A percentile compares a stretch with the other conserved stretches of the same genome.
These are phyloP conservation scores for Chelonus formosanus DNA, from an alignment of 2,888 invertebrate species.

Conservation along the genomic window DNA sequence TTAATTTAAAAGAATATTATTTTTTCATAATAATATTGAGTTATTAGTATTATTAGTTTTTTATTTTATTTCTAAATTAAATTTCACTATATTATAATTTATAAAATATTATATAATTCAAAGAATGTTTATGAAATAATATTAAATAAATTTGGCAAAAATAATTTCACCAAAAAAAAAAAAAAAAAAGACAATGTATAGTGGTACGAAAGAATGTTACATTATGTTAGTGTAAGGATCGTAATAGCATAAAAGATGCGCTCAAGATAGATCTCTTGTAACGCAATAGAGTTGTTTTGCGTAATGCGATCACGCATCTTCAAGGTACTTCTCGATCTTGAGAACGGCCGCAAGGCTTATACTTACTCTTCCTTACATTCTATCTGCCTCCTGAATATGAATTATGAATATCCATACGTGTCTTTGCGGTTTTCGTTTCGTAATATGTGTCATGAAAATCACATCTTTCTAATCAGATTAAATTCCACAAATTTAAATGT, in stretches of 20 bases:
- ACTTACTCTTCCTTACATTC: constrained; percentile 8
- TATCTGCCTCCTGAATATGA: constrained; percentile 14
- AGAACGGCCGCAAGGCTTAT: constrained; percentile 15
- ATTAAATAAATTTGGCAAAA: too few species aligned
- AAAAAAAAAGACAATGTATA: too few species aligned
- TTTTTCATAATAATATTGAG: too few species aligned
- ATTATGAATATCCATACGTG: constrained; percentile 20
- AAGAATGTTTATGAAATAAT: too few species aligned
- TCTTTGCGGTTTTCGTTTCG: not conserved
- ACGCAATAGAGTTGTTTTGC: constrained; percentile 30
- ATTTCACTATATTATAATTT: too few species aligned
- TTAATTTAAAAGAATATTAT: too few species aligned
- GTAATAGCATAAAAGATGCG: constrained; percentile 7
- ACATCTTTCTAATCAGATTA: constrained; percentile 17
- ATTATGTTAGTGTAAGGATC: too few species aligned
- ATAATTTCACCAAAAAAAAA: too few species aligned
- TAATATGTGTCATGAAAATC: not conserved
- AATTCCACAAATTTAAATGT: constrained; percentile 7
- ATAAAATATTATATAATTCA: too few species aligned
- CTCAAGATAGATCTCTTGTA: constrained; percentile 6
- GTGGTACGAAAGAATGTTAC: not conserved
- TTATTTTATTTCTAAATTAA: too few species aligned
- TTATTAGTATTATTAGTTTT: too few species aligned
- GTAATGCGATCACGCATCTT: constrained; percentile 40
- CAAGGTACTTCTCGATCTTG: constrained; percentile 4